Base-by-base conservation (phyloP, 2,888 invertebrate genomes). In the Penaeus monodon region DNA sequence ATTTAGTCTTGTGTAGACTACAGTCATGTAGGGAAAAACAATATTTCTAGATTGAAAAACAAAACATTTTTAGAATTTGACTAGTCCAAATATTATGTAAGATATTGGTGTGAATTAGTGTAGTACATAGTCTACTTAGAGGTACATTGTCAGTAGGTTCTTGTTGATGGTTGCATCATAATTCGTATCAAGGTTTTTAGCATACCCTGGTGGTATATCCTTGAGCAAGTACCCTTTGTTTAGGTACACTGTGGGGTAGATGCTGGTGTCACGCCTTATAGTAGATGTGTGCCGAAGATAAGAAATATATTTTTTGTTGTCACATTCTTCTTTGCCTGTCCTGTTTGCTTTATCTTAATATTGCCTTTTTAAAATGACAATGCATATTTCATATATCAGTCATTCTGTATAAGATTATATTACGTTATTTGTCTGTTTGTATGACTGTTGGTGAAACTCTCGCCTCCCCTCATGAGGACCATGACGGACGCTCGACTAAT, bases 121-220 rank as follows among this genome's bases (percentile, higher is more conserved):
- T 81, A 73, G 57, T 68, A 29, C 57, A 68, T 81, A 80, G 70
- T 85, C 64, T 38, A 65, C 57, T 64, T 81, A 76, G 76, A 81
- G 27, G 27, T 66, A 57, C 63, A 20, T 27, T 74, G 80, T 85
- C 76, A 49, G 68, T 85, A 73, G 63, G 29, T 76, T 74, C 63
- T 79, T 84, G 78, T 84, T 84, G 78, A 84, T 63, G 78, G 49
- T 84, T 70, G 64, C 33, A 12, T 29, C 68, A 84, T 63, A 79
- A 76, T 68, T 79, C 70, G 78, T 84, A 38, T 84, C 74, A 64
- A 68, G 63, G n/a, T 64, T 57, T 74, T 73, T n/a, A 27, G 6
- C 29, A 63, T 85, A 70, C 85, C 85, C 85, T 85, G 85, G 85
- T 70, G 85, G 85, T 85, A 80, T 80, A 38, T 63, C 64, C 57